Evolutionary conservation across 1,140 invertebrate genomes (phyloP).

Genomic region (Pygmarrhopalites habei): DNA sequence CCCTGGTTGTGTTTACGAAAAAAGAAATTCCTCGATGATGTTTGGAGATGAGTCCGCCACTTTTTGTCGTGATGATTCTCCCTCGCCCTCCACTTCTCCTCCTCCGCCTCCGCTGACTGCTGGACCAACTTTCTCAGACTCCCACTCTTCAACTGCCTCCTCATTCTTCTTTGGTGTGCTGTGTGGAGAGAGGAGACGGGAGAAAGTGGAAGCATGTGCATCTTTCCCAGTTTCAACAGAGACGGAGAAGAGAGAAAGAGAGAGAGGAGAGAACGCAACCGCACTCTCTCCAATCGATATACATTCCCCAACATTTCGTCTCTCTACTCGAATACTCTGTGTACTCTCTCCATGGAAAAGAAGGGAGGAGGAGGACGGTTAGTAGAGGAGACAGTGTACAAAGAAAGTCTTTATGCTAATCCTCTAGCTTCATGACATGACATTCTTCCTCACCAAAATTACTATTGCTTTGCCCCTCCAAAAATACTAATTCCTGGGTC

Average conservation of each 20-base stretch:
- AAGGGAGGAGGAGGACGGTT: no score
- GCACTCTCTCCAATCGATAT: constrained; percentile 14
- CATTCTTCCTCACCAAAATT: no score
- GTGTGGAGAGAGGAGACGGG: background rate
- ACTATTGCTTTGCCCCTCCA: no score
- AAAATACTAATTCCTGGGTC: no score
- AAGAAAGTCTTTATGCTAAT: no score
- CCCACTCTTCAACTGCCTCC: background rate
- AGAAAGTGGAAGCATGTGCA: background rate
- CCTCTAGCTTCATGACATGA: no score
- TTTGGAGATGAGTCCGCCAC: no score
- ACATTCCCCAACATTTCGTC: background rate
- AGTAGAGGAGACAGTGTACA: no score
- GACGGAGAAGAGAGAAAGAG: background rate
- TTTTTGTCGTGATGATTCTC: no score
- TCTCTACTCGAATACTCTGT: background rate
- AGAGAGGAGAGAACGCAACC: constrained; percentile 13
- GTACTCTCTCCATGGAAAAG: no score
- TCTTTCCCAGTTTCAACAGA: no score
- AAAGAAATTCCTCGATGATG: constrained; percentile 1
- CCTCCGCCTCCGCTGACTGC: background rate
- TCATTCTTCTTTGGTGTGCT: background rate
- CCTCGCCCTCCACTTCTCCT: no score
- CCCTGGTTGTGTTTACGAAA: background rate
- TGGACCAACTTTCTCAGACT: constrained; percentile 14